Evolutionary conservation across 2,888 invertebrate species (phyloP).

Genomic region (Podotricha telesiphe): DNA sequence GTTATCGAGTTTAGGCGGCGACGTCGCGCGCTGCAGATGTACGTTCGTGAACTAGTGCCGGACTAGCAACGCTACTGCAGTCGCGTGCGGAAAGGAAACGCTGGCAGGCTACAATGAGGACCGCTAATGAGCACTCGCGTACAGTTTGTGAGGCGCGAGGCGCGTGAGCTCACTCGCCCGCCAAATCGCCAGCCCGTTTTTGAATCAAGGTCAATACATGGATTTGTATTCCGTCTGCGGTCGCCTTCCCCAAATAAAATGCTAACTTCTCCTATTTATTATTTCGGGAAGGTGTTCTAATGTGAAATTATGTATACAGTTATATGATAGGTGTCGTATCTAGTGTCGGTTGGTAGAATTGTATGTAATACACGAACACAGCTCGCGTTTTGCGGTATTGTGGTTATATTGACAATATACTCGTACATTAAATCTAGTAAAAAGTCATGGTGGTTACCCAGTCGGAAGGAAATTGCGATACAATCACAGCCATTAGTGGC

Average conservation of each 20-base stretch:
- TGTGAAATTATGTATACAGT: conserved; percentile 57
- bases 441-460: conserved; percentile 26
- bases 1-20: conserved; percentile 52
- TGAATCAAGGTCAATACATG: conserved; percentile 77
- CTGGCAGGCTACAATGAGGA: conserved; percentile 62
- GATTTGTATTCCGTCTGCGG: conserved; percentile 73
- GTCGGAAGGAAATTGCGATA: conserved; percentile 45
- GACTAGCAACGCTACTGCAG: conserved; percentile 80
- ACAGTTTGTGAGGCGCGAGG: conserved; percentile 58
- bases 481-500: conserved; percentile 43
- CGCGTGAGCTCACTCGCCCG: conserved; percentile 72
- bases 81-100: conserved; percentile 71
- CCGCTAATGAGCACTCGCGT: conserved; percentile 57
- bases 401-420: conserved; percentile 1
- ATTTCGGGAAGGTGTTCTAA: conserved; percentile 59
- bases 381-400: conserved; percentile 13
- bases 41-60: conserved; percentile 79
- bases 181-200: conserved; percentile 73
- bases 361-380: background rate
- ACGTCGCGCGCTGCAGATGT: conserved; percentile 65
- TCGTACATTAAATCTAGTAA: conserved; percentile 26
- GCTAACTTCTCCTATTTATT: conserved; percentile 72
- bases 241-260: conserved; percentile 71
- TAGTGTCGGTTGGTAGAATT: background rate
- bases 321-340: conserved; percentile 39